These are phyloP conservation scores for Disparrhopalites patrizii DNA, from an alignment of 2,888 invertebrate species.

Conservation along the genomic window DNA sequence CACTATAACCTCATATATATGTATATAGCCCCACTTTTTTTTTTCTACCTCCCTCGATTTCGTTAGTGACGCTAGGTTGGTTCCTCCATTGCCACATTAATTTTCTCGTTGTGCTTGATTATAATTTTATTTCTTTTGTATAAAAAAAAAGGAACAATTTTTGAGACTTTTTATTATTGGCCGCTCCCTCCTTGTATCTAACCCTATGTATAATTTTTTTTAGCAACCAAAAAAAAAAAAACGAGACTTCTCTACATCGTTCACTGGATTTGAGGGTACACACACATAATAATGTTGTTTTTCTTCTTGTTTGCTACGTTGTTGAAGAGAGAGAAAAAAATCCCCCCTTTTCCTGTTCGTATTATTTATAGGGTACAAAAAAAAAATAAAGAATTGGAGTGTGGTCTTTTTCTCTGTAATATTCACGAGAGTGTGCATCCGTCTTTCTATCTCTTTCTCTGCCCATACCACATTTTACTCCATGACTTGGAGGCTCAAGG, in stretches of 20 bases:
- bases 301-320: too few species aligned
- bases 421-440: too few species aligned
- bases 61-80: constrained; percentile 16
- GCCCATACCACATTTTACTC: background rate
- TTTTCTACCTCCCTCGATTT: constrained; percentile 9
- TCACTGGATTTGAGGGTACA: too few species aligned
- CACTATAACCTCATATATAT: too few species aligned
- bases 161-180: constrained; percentile 5
- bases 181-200: constrained; percentile 6
- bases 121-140: constrained; percentile 4
- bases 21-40: too few species aligned
- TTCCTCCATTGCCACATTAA: constrained; percentile 13
- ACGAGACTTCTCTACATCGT: too few species aligned
- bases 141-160: constrained; percentile 1
- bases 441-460: background rate
- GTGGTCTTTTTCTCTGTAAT: too few species aligned
- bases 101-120: constrained; percentile 12
- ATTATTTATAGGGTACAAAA: background rate
- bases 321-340: too few species aligned
- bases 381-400: background rate
- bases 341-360: constrained; percentile 16
- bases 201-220: background rate
- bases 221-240: background rate
- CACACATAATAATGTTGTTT: background rate
- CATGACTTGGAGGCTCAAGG: background rate